Evolutionary conservation across 2,113 vertebrate genomes (phyloP).

Genomic region (Cathartes aura): DNA sequence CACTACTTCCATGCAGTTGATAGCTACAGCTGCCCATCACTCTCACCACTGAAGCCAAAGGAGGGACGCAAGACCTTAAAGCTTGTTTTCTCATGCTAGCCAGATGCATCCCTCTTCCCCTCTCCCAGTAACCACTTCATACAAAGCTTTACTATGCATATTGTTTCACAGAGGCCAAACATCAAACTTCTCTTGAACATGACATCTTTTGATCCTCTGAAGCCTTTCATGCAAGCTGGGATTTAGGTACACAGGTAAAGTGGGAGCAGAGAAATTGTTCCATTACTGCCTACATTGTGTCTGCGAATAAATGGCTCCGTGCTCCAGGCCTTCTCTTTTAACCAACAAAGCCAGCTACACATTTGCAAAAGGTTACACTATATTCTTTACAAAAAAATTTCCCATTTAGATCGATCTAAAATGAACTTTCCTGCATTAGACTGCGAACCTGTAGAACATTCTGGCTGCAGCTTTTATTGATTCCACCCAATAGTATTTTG

Average conservation of each 20-base stretch:
- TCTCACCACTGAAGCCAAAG: background rate
- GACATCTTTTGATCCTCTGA: background rate
- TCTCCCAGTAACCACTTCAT: background rate
- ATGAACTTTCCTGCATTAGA: background rate
- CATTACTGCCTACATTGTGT: background rate
- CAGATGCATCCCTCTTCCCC: background rate
- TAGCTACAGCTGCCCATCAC: background rate
- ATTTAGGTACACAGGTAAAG: background rate
- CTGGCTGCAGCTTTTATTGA: background rate
- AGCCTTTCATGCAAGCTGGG: background rate
- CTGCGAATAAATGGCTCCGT: background rate
- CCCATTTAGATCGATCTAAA: background rate
- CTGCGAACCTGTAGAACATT: conserved; percentile 15
- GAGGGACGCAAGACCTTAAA: background rate
- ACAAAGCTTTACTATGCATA: background rate
- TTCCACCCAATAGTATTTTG: conserved; percentile 58
- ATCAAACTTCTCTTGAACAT: background rate
- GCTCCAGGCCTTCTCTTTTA: background rate
- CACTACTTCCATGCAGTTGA: too few relatives aligned
- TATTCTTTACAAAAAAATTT: background rate
- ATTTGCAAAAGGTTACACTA: background rate
- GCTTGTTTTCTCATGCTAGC: background rate
- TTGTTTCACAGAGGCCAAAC: background rate
- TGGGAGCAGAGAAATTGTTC: background rate
- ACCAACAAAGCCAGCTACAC: background rate